Evolutionary conservation across 2,888 invertebrate species (phyloP), one percentile per base, ranked within the genome.

Genomic region (Xylota segnis): DNA sequence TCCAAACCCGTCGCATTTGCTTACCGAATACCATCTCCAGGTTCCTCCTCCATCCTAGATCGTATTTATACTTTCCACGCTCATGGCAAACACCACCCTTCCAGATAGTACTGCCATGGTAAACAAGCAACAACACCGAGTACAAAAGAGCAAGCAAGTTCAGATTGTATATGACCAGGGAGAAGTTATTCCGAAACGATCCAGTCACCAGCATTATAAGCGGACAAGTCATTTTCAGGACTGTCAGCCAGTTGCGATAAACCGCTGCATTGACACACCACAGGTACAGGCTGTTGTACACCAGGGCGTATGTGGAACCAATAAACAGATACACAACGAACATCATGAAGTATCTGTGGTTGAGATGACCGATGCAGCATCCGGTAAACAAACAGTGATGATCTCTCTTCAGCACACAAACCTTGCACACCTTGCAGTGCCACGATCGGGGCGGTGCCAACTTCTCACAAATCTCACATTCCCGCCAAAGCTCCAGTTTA

Each of bases 321-420:
- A 96, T 88, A 89, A 96, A 95, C 74, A 96, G 92, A 90, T 97
- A 96, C 40, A 96, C 91, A 0, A 96, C 93, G 90, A 97, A 96
- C 91, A 95, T 94, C 59, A 97, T 92, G 89, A 98, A 98, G 91
- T 96, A 98, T 90, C 98, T 94, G 88, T 96, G 96, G 92, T 98
- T 98, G 81, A 93, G 93, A 90, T 97, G 96, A 0, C 98, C 98
- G 54, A 98, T 93, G 90, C 98, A 98, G 90, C 95, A 96, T 18
- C 96, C 97, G 37, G 96, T 95, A 91, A 98, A 98, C 87, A 96
- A 95, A 90, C 98, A 97, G 90, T 97, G 96, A 92, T 97, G 97
- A 91, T 97, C 98, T 87, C 98, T 94, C 92, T 97, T 97, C 65
- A 92, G 45, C 65, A 98, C 95, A 91, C 99, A 99, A 5, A 94